Evolutionary conservation across 2,888 invertebrate species (phyloP), one percentile per base, ranked within the genome.

Genomic region (Cetonia aurata): DNA sequence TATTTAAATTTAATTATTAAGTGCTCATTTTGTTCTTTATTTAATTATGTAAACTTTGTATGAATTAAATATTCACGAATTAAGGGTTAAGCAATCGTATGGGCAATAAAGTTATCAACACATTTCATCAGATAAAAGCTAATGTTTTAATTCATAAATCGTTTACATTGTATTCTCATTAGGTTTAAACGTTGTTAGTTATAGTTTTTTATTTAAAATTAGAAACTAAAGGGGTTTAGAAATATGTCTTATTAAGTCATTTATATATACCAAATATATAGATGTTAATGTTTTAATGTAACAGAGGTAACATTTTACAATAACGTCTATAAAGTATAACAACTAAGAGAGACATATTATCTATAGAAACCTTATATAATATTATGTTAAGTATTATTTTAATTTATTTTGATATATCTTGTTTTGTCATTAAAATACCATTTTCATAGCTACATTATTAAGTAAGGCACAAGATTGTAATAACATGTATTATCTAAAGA

Each of bases 211-310:
- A 10, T 52, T 52, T 19, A 19, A 19, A 12, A 10, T 25, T 25
- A 52, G 52, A 17, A 25, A 6, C 19, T 25, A 52, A 62, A 48
- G 33, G 19, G 60, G 46, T 60, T 60, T 60, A 60, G 46, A 60
- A 48, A 31, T 60, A 50, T 50, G 50, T 50, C 62, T 48, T 57
- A n/a, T n/a, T n/a, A 15, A 50, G 50, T 50, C 50, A 50, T 50
- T 62, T 62, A 9, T 31, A n/a, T n/a, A 50, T 62, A 62, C 62
- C 62, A 62, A 60, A 46, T 60, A 60, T 25, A 17, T 10, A 50
- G 25, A 62, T 48, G 48, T 33, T 33, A 17, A 31, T 62, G 62
- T 57, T 41, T 17, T 57, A 19, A 52, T 6, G 37, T 37, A 37
- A 50, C 15, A 3, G n/a, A n/a, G 9, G 19, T 25, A 52, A 25